Percentiles rank a stretch among this genome's conserved stretches.
phyloP scores from a whole-genome alignment of 2,888 invertebrate genomes.

The Epinotia brunnichana region DNA sequence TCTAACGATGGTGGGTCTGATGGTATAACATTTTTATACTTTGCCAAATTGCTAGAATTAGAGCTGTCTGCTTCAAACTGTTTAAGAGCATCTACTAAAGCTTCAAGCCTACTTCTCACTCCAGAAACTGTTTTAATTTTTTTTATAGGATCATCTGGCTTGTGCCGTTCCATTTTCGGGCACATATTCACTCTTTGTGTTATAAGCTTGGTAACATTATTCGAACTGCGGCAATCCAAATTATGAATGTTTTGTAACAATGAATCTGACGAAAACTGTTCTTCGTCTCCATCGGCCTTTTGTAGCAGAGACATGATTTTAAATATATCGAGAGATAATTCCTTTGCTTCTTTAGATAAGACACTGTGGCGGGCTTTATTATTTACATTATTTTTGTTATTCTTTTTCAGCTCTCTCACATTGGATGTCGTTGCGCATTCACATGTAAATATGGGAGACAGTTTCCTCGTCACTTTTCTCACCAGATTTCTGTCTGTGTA shows the following conservation, averaged over 20 bases:
- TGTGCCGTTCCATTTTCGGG: background rate
- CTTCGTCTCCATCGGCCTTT: slow-evolving; percentile 20
- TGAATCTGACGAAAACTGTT: slow-evolving; percentile 66
- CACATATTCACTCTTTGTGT: slow-evolving; percentile 20
- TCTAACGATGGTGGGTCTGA: slow-evolving; percentile 72
- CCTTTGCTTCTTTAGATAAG: slow-evolving; percentile 20
- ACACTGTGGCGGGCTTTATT: background rate
- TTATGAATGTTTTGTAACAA: slow-evolving; percentile 69
- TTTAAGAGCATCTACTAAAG: slow-evolving; percentile 19
- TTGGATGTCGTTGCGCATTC: slow-evolving; percentile 51
- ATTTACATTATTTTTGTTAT: background rate
- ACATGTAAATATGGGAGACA: slow-evolving; percentile 66
- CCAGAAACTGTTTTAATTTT: slow-evolving; percentile 4
- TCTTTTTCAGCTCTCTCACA: background rate
- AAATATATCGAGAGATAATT: slow-evolving; percentile 9
- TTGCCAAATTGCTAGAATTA: slow-evolving; percentile 52
- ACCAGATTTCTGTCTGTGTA: slow-evolving; percentile 50
- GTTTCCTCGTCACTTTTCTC: slow-evolving; percentile 58
- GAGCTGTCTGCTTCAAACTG: slow-evolving; percentile 53
- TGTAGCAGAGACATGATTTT: slow-evolving; percentile 17
- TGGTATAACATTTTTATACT: slow-evolving; percentile 64
- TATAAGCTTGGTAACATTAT: background rate
- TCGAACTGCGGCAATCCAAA: slow-evolving; percentile 61
- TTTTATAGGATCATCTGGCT: background rate
- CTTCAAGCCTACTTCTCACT: slow-evolving; percentile 21